These are phyloP conservation scores for Amphiprion percula DNA, from an alignment of 2,113 vertebrate species.

Conservation along the genomic window DNA sequence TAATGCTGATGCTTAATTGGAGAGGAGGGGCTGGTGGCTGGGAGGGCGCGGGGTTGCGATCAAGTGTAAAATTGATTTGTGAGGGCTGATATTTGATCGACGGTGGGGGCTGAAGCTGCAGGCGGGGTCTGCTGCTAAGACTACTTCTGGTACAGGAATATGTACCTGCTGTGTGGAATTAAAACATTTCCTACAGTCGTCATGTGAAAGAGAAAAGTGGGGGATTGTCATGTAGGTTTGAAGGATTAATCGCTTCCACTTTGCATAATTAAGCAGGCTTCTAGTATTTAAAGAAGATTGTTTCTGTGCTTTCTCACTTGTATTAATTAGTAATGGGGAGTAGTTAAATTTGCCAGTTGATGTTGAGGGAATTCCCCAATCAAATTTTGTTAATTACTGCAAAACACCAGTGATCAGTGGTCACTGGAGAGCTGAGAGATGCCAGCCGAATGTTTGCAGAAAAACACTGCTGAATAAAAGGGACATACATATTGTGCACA, in stretches of 20 bases:
- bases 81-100: constrained; percentile 95
- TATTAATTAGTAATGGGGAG: too few species aligned
- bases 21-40: constrained; percentile 92
- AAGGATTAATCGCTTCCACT: constrained; percentile 5
- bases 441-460: too few species aligned
- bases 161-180: background rate
- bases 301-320: too few species aligned
- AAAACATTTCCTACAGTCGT: background rate
- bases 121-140: background rate
- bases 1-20: constrained; percentile 97
- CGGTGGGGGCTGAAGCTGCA: constrained; percentile 83
- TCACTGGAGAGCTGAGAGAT: too few species aligned
- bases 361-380: constrained; percentile 91
- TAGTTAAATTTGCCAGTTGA: constrained; percentile 87
- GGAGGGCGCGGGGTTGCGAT: constrained; percentile 93
- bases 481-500: too few species aligned
- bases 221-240: background rate
- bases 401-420: constrained; percentile 82
- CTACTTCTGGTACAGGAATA: background rate
- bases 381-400: constrained; percentile 93
- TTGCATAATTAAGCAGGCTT: constrained; percentile 12
- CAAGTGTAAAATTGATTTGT: constrained; percentile 99
- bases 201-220: too few species aligned
- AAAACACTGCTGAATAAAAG: too few species aligned
- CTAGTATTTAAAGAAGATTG: constrained; percentile 79